Conservation (phyloP, 2,113 vertebrate genomes). For the Leiothrix lutea region DNA sequence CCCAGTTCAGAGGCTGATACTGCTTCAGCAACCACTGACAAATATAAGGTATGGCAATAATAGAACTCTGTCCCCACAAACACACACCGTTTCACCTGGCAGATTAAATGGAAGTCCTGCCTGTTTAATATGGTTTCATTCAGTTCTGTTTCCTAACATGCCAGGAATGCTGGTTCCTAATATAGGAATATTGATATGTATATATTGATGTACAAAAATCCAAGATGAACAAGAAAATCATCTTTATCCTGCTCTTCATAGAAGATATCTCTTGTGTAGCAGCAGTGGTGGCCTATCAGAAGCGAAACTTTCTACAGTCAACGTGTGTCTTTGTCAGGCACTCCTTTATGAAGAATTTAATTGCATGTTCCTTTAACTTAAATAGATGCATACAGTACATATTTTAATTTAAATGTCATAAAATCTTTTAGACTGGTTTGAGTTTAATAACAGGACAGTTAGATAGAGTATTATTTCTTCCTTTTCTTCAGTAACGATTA, state of each 20-base stretch:
- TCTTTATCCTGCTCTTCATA: slow-evolving; percentile 42
- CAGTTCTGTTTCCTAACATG: slow-evolving; percentile 41
- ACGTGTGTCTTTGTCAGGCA: slow-evolving; percentile 44
- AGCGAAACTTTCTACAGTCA: slow-evolving; percentile 33
- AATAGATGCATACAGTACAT: slow-evolving; percentile 1
- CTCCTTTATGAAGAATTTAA: slow-evolving; percentile 40
- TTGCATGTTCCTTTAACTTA: slow-evolving; percentile 47
- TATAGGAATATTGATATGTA: background rate
- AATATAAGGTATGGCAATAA: background rate
- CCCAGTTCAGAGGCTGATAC: background rate
- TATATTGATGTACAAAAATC: slow-evolving; percentile 42
- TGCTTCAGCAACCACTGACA: slow-evolving; percentile 23
- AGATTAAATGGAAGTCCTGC: slow-evolving; percentile 54
- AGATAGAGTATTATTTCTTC: background rate
- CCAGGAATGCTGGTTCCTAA: slow-evolving; percentile 26
- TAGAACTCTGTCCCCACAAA: slow-evolving; percentile 3
- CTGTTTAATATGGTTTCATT: slow-evolving; percentile 21
- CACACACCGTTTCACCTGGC: background rate
- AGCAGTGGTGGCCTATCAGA: slow-evolving; percentile 24
- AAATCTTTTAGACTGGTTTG: slow-evolving; percentile 36
- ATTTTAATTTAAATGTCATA: slow-evolving; percentile 46
- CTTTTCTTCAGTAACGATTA: background rate
- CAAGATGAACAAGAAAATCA: slow-evolving; percentile 49
- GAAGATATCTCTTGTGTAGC: background rate
- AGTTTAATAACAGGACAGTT: slow-evolving; percentile 41